Conservation (phyloP, 2,888 invertebrate species). For the Ganaspis brasiliensis region DNA sequence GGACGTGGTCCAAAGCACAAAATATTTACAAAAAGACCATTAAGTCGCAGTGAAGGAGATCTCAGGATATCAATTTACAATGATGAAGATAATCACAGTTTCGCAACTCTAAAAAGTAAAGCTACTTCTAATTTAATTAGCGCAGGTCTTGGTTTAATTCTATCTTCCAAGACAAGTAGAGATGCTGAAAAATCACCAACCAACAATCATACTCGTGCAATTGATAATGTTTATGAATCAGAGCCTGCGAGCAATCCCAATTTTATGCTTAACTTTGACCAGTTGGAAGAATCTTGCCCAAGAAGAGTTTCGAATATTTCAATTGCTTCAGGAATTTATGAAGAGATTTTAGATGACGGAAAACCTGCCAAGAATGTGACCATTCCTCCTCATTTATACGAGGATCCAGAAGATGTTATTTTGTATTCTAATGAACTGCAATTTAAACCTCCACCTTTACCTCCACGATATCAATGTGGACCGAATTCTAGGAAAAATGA, state of each 20-base stretch:
- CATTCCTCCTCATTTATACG: slow-evolving; percentile 60
- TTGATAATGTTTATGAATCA: slow-evolving; percentile 75
- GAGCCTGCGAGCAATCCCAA: slow-evolving; percentile 65
- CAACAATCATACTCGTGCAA: slow-evolving; percentile 58
- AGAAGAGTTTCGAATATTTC: slow-evolving; percentile 84
- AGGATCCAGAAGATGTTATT: slow-evolving; percentile 53
- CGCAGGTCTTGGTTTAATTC: slow-evolving; percentile 68
- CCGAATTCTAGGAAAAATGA: slow-evolving; percentile 68
- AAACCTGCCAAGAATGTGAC: neutral
- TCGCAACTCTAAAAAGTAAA: slow-evolving; percentile 64
- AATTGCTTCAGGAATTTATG: slow-evolving; percentile 86
- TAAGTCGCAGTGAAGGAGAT: slow-evolving; percentile 82
- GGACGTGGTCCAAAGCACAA: slow-evolving; percentile 77
- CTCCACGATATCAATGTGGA: slow-evolving; percentile 78
- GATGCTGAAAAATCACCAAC: neutral
- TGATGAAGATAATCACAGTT: slow-evolving; percentile 54
- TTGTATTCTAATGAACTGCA: slow-evolving; percentile 66
- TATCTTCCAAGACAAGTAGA: slow-evolving; percentile 55
- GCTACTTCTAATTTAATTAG: slow-evolving; percentile 66
- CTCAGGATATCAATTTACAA: slow-evolving; percentile 70
- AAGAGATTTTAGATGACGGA: slow-evolving; percentile 84
- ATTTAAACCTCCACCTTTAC: slow-evolving; percentile 80
- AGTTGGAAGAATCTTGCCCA: slow-evolving; percentile 66
- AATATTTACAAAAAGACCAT: slow-evolving; percentile 63
- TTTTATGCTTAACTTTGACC: slow-evolving; percentile 64